Conservation (phyloP, 2,113 vertebrate species). For the Lepus timidus region DNA sequence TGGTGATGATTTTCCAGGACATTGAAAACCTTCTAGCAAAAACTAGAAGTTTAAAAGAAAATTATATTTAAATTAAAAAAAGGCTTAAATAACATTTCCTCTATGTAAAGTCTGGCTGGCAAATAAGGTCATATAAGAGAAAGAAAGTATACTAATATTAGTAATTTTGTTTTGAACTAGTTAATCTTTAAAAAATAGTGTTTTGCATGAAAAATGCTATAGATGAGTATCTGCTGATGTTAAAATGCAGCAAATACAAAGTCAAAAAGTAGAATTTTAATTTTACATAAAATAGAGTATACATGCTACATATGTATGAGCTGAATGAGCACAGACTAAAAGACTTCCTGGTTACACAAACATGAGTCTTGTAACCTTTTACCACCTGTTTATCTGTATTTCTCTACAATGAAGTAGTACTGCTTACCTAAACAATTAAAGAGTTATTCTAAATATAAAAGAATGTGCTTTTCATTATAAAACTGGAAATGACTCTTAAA, state of each 20-base stretch:
- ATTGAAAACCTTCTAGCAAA: neutral
- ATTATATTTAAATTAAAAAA: neutral
- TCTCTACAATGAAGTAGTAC: conserved; percentile 10
- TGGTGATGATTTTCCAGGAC: neutral
- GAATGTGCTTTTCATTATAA: conserved; percentile 54
- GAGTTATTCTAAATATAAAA: conserved; percentile 41
- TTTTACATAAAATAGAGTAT: conserved; percentile 27
- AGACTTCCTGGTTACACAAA: conserved; percentile 17
- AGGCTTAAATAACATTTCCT: conserved; percentile 2
- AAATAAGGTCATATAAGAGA: neutral
- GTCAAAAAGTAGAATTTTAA: conserved; percentile 10
- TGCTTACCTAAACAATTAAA: neutral
- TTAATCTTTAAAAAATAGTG: conserved; percentile 45
- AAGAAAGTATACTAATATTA: neutral
- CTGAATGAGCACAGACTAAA: neutral
- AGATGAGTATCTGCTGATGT: conserved; percentile 48
- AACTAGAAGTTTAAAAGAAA: neutral
- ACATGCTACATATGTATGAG: neutral
- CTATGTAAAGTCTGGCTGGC: conserved; percentile 14
- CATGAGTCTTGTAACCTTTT: neutral
- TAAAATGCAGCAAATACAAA: conserved; percentile 34
- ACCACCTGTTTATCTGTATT: neutral
- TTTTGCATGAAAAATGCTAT: neutral
- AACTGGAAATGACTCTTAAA: conserved; percentile 52
- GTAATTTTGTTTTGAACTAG: neutral